Evolutionary conservation across 1,140 invertebrate species (phyloP).

Genomic region (Gryon sp.): DNA sequence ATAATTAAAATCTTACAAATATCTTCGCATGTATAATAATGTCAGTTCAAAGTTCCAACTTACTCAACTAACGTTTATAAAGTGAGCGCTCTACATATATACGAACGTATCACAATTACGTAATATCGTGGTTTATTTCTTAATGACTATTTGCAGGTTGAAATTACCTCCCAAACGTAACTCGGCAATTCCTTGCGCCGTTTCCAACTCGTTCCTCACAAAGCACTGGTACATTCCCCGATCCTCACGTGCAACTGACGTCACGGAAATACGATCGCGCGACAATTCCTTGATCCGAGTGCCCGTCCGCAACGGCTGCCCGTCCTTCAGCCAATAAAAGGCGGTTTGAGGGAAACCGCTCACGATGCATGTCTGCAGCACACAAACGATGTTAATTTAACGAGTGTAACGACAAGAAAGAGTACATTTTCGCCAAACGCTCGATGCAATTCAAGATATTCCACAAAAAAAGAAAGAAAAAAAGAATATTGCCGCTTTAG

Average conservation of each 20-base stretch:
- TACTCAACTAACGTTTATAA: no score
- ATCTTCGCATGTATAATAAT: no score
- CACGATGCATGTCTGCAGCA: slow-evolving; percentile 75
- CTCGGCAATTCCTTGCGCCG: slow-evolving; percentile 86
- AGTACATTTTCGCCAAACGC: not conserved
- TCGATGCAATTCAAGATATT: no score
- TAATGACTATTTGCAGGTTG: no score
- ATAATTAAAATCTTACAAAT: no score
- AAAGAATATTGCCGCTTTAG: no score
- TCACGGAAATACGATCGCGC: slow-evolving; percentile 82
- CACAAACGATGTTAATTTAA: slow-evolving; percentile 32
- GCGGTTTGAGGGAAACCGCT: slow-evolving; percentile 78
- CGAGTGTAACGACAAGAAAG: not conserved
- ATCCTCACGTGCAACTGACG: slow-evolving; percentile 85
- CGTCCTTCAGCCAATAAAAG: slow-evolving; percentile 82
- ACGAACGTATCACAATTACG: no score
- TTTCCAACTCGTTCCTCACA: slow-evolving; percentile 84
- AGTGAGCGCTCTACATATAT: no score
- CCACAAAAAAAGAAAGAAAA: slow-evolving; percentile 21
- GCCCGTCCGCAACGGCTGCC: slow-evolving; percentile 82
- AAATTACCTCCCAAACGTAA: slow-evolving; percentile 85
- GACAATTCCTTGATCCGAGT: slow-evolving; percentile 78
- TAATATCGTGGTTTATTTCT: no score
- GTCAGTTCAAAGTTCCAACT: no score
- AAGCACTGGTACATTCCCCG: slow-evolving; percentile 93